Conservation (phyloP, 2,888 invertebrate genomes). For the Cyaniris semiargus region DNA sequence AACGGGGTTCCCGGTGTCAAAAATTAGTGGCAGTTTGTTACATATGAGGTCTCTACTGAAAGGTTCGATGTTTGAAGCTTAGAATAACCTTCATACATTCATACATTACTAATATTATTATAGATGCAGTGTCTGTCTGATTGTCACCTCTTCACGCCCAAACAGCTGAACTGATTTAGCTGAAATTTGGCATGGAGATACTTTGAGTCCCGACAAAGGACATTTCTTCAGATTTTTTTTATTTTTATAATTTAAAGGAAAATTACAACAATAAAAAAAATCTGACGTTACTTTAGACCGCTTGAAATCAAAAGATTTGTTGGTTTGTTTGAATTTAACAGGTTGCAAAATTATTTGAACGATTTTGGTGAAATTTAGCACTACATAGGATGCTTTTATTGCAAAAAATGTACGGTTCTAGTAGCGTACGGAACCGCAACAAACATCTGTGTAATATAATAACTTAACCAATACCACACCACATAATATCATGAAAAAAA, state of each 20-base stretch:
- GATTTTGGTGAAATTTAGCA: too few species aligned
- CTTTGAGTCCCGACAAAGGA: too few species aligned
- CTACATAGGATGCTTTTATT: neutral
- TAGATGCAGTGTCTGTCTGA: too few species aligned
- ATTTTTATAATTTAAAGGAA: too few species aligned
- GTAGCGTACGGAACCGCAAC: too few species aligned
- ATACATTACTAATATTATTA: neutral
- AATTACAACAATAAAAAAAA: neutral
- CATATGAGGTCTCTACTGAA: slow-evolving; percentile 72
- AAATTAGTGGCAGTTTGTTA: slow-evolving; percentile 67
- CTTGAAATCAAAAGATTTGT: neutral
- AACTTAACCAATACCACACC: too few species aligned
- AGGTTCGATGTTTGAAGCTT: slow-evolving; percentile 57
- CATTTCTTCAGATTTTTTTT: too few species aligned
- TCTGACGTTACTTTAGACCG: neutral
- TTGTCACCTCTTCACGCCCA: too few species aligned
- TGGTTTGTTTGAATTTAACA: neutral
- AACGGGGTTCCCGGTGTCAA: slow-evolving; percentile 70
- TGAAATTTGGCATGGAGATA: too few species aligned
- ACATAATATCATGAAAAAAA: neutral
- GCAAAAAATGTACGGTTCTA: neutral
- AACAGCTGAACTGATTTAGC: too few species aligned
- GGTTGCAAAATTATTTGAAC: too few species aligned
- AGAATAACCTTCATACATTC: neutral
- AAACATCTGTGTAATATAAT: too few species aligned